Base-by-base conservation (phyloP, 2,888 invertebrate species). In the Ecdyonurus torrentis region DNA sequence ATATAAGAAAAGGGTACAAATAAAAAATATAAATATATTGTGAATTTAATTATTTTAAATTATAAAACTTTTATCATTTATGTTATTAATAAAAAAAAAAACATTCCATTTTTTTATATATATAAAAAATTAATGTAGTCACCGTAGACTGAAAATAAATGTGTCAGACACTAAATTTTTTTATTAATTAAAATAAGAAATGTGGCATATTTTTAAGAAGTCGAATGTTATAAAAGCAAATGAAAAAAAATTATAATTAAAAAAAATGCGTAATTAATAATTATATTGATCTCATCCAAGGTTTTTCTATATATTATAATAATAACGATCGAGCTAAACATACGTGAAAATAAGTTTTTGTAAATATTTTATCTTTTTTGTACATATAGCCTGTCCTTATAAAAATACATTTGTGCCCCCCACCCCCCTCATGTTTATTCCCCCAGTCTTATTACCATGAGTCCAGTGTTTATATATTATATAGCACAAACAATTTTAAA, bases 361-460 rank as follows among this genome's bases (percentile, higher is more conserved):
- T 55, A 55, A 55, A 55, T 55, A 55, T 55, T 55, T 55, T 55
- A 55, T 55, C 55, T 20, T 55, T 55, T 55, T 55, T 55, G 55
- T 55, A 55, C 55, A 55, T 55, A 55, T 55, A 55, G 55, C 5
- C 55, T 37, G 37, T 22, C 37, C 55, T 20, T 55, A 55, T 10
- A 55, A 55, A 22, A 55, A 20, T 50, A 50, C 50, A 50, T 10
- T 20, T 55, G 55, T 55, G 55, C 7, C 55, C 55, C n/a, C 55
- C 55, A n/a, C 7, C 55, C 55, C n/a, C 55, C 55, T 55, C n/a
- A 55, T 55, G 55, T 55, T 55, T 55, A 18, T 5, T 20, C 55
- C 55, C 55, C 55, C 55, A 5, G 5, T 20, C n/a, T 20, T n/a
- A 55, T 55, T 55, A 55, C 55, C 55, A 55, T 10, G 55, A 55